phyloP scores from a whole-genome alignment of 2,113 vertebrate genomes.

The Nansenia antarctica region DNA sequence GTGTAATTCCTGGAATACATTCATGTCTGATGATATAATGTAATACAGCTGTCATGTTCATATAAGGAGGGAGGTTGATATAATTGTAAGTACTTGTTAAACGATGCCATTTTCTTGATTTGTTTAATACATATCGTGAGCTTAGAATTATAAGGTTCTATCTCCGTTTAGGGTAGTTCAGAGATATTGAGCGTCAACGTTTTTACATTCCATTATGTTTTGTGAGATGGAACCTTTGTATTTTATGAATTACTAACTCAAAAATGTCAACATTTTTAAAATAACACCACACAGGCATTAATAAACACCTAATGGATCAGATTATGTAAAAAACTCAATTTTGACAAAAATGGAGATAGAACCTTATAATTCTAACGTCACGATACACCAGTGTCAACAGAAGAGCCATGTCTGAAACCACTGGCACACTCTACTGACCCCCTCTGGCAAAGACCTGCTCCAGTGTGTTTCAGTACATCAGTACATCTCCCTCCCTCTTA shows the following conservation, averaged over 20 bases:
- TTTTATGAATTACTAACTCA: no score
- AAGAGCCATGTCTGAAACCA: neutral
- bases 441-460: conserved; percentile 44
- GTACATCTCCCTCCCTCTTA: neutral
- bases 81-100: neutral
- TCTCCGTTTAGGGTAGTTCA: no score
- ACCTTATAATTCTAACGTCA: neutral
- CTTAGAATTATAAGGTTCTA: neutral
- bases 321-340: no score
- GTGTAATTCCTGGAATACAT: neutral
- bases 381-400: no score
- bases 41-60: neutral
- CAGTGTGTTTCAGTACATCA: neutral
- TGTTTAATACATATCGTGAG: no score
- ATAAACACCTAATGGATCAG: no score
- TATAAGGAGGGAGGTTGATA: neutral
- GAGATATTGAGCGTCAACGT: no score
- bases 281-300: no score
- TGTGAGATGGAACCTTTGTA: no score
- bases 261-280: no score
- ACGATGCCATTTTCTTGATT: neutral
- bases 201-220: no score
- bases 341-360: no score
- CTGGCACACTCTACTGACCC: conserved; percentile 58
- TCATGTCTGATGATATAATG: neutral